Evolutionary conservation across 1,140 invertebrate species (phyloP), one percentile per base, ranked within the genome.

Genomic region (Nomia melanderi): DNA sequence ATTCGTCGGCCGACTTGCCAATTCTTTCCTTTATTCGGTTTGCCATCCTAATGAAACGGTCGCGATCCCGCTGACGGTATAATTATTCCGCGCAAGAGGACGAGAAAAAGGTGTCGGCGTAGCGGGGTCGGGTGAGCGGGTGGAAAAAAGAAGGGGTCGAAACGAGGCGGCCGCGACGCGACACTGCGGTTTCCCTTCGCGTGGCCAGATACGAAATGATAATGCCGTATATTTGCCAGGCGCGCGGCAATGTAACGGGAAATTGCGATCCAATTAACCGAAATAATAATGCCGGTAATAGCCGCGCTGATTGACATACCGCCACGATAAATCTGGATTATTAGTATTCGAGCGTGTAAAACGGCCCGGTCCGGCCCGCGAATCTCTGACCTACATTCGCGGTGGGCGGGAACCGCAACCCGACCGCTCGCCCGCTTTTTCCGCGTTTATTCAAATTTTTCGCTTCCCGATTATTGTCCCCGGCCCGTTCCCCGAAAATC

Each of bases 221-320:
- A 77, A 77, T 78, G 41, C 59, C 71, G 44, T 63, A 78, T 75
- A 66, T 65, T 66, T 74, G 60, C n/a, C 53, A 25, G 47, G 39
- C 20, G 14, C 57, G 17, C 57, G 44, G 53, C 62, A 59, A 53
- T 60, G 71, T 78, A 75, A 78, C 62, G 41, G 66, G 71, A 74
- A 78, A 78, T 78, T 74, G 71, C 62, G 53, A 78, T 64, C 77
- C 77, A 78, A 78, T 78, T 78, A 78, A 66, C 77, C 77, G 77
- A 78, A 74, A 78, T 78, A 78, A 75, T 78, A 74, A 78, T 74
- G 54, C 31, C 25, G 62, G 70, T 78, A 74, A 78, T 78, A 78
- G 71, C 54, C 27, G 2, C 8, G 54, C 54, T 57, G 77, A 65
- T 78, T 78, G 77, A 78, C 77, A 74, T 47, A 57, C 50, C 77